A percentile compares a stretch with the other conserved stretches of the same genome.
phyloP scores from a whole-genome alignment of 2,797 vertebrate species.

The Etheostoma nigrum region DNA sequence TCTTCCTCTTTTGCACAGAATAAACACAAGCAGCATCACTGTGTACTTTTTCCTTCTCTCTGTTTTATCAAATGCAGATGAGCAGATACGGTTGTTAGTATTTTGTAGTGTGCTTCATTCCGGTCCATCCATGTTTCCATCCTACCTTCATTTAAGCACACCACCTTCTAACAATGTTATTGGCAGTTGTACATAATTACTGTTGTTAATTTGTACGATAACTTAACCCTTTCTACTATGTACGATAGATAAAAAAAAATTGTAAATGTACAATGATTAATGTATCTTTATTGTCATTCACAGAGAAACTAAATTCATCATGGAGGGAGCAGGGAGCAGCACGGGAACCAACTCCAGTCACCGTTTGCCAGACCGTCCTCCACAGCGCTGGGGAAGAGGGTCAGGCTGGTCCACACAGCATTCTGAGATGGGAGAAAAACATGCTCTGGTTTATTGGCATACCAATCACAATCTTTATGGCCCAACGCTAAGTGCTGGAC shows the following conservation, averaged over 20 bases:
- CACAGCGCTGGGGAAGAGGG: no score
- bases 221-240: background rate
- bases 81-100: constrained; percentile 40
- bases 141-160: background rate
- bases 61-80: constrained; percentile 52
- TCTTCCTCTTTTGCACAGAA: constrained; percentile 60
- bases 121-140: constrained; percentile 6
- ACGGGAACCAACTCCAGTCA: no score
- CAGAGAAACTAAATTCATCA: no score
- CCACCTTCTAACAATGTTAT: background rate
- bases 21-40: constrained; percentile 54
- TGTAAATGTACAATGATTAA: background rate
- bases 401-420: no score
- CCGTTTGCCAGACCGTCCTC: no score
- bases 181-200: background rate
- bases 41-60: constrained; percentile 20
- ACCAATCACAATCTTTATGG: no score
- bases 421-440: no score
- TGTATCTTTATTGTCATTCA: no score
- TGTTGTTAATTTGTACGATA: background rate
- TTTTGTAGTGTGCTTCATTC: constrained; percentile 19
- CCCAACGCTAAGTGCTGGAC: no score
- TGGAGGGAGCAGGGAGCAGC: no score
- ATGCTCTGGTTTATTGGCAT: no score
- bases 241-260: background rate